Conservation (phyloP, 2,888 invertebrate genomes). For the Osmoderma eremita region DNA sequence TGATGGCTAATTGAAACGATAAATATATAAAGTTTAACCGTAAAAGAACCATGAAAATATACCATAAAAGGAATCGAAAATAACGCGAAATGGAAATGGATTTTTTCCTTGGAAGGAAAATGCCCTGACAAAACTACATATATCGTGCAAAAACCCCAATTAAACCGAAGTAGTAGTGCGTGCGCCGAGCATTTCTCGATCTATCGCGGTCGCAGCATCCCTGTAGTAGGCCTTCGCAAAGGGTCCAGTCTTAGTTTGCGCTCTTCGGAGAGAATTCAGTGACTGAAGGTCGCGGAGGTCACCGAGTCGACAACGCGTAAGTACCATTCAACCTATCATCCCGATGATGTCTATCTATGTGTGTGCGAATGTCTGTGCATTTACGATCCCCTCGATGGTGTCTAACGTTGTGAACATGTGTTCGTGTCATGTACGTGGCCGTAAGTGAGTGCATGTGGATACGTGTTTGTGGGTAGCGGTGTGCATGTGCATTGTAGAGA, state of each 20-base stretch:
- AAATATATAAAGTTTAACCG: constrained; percentile 8
- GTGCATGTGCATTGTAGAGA: constrained; percentile 47
- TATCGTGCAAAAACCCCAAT: constrained; percentile 62
- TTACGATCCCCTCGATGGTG: constrained; percentile 35
- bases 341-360: constrained; percentile 31
- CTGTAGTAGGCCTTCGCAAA: constrained; percentile 59
- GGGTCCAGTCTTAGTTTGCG: constrained; percentile 62
- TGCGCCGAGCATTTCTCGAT: constrained; percentile 64
- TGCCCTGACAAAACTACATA: constrained; percentile 40
- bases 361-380: constrained; percentile 47
- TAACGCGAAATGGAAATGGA: constrained; percentile 23
- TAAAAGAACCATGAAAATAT: not conserved
- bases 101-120: constrained; percentile 34
- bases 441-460: constrained; percentile 35
- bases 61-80: not conserved
- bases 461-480: constrained; percentile 33
- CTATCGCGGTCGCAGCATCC: constrained; percentile 64
- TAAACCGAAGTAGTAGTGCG: constrained; percentile 64
- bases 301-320: constrained; percentile 50
- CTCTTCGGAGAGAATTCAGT: constrained; percentile 58
- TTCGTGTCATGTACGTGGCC: constrained; percentile 28
- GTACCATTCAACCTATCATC: constrained; percentile 47
- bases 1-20: not conserved
- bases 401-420: constrained; percentile 37
- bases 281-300: constrained; percentile 58